Conservation (phyloP, 2,113 vertebrate species). For the Isichthys henryi region DNA sequence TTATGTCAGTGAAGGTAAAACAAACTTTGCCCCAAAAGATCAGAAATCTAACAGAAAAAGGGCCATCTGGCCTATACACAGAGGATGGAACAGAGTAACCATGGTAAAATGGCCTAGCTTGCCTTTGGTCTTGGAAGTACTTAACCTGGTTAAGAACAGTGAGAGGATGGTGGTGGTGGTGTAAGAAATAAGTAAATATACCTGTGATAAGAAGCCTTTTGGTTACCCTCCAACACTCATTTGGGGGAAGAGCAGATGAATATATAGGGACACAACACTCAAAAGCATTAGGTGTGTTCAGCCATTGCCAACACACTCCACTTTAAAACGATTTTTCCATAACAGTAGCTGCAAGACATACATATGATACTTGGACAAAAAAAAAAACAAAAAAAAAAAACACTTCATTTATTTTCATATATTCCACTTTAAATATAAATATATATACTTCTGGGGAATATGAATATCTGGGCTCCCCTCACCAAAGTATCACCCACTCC, state of each 20-base stretch:
- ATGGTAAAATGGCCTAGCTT: constrained; percentile 20
- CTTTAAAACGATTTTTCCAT: neutral
- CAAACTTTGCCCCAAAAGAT: neutral
- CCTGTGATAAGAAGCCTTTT: neutral
- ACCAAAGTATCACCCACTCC: neutral
- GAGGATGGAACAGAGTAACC: neutral
- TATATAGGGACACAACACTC: constrained; percentile 5
- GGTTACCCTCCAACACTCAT: neutral
- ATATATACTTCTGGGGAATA: constrained; percentile 5
- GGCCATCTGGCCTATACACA: neutral
- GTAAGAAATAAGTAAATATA: neutral
- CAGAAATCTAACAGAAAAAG: neutral
- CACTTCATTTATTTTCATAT: constrained; percentile 4
- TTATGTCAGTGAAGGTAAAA: neutral
- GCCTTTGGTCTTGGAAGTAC: constrained; percentile 36
- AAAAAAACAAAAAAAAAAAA: neutral
- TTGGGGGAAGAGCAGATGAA: constrained; percentile 4
- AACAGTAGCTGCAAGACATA: constrained; percentile 14
- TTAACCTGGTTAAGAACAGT: constrained; percentile 10
- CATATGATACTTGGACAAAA: constrained; percentile 2
- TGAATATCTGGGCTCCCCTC: neutral
- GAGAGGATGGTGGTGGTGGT: neutral
- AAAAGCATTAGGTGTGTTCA: constrained; percentile 1
- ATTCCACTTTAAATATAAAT: constrained; percentile 1
- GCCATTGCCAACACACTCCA: neutral